Evolutionary conservation across 2,888 invertebrate genomes (phyloP), one percentile per base, ranked within the genome.

Genomic region (Mesorhabditis spiculigera): DNA sequence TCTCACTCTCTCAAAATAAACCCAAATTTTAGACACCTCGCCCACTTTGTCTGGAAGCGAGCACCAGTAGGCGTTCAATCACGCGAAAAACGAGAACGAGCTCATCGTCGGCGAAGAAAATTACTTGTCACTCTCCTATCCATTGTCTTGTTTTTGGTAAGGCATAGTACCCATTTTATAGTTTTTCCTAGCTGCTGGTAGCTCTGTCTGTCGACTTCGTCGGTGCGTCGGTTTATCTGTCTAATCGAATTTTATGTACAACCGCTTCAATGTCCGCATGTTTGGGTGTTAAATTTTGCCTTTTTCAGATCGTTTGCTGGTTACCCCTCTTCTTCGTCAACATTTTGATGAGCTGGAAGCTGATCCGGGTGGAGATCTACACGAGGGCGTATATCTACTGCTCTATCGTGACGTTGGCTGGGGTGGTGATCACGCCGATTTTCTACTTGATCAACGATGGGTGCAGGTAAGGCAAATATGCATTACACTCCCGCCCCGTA

Each of bases 41-140:
- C 78, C 28, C 61, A 68, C 43, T 78, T 75, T 67, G 72, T 78
- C 45, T 78, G 72, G 65, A 66, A 71, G 10, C 75, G 76, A 10
- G 74, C 73, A 13, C 65, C 75, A 0, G 63, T 78, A n/a, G 78
- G 78, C 6, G 70, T 71, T n/a, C 77, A 77, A 64, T 69, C 71
- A 5, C 66, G 72, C 45, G 76, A 78, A 65, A 70, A 72, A 63
- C 67, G 62, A 6, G 65, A 69, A 42, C 68, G 66, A 61, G 69
- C 63, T 5, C 66, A 71, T 58, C 45, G 67, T 13, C 70, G 73
- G 16, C 71, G 71, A 58, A 70, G 71, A 41, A 41, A 74, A 50
- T 74, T 77, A 4, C 73, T 77, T 43, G 69, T 67, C 45, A 77
- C 76, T 2, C 67, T 77, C 62, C 68, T 77, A 43, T 75, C 73